Percentiles rank a stretch among this genome's conserved stretches.
Evolutionary conservation across 2,113 vertebrate species (phyloP).

Genomic region (Ageneiosus marmoratus): DNA sequence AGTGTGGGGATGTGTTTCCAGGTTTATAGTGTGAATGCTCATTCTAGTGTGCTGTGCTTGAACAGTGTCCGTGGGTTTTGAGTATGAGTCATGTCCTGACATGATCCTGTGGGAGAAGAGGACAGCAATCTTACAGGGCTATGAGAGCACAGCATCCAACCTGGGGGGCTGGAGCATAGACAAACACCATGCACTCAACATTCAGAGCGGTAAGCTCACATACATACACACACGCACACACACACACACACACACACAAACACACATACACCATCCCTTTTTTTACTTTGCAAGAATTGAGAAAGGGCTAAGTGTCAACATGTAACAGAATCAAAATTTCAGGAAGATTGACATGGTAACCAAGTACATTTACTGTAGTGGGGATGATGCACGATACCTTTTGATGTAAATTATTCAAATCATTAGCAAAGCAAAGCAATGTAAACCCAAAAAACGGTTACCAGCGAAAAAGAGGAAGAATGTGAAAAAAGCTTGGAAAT

Average conservation of each 20-base stretch:
- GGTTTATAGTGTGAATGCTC: background rate
- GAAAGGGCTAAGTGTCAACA: background rate
- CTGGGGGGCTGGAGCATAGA: constrained; percentile 94
- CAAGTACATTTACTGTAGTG: background rate
- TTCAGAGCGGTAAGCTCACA: constrained; percentile 87
- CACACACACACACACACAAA: background rate
- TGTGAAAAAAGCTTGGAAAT: background rate
- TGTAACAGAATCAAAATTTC: background rate
- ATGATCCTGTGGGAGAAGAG: constrained; percentile 98
- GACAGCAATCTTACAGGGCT: constrained; percentile 91
- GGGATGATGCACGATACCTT: background rate
- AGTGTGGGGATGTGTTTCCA: background rate
- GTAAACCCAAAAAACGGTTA: background rate
- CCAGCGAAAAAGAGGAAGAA: background rate
- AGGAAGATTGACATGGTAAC: background rate
- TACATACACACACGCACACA: background rate
- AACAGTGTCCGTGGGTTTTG: constrained; percentile 93
- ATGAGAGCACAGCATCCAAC: constrained; percentile 90
- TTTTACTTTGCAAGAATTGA: background rate
- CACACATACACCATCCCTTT: background rate
- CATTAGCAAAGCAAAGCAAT: background rate
- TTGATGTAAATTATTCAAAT: background rate
- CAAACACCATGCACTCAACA: constrained; percentile 94
- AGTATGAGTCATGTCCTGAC: constrained; percentile 97
- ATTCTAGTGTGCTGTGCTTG: constrained; percentile 3